These are phyloP conservation scores for Paedocypris micromegethes DNA, from an alignment of 2,797 vertebrate species.

Conservation along the genomic window DNA sequence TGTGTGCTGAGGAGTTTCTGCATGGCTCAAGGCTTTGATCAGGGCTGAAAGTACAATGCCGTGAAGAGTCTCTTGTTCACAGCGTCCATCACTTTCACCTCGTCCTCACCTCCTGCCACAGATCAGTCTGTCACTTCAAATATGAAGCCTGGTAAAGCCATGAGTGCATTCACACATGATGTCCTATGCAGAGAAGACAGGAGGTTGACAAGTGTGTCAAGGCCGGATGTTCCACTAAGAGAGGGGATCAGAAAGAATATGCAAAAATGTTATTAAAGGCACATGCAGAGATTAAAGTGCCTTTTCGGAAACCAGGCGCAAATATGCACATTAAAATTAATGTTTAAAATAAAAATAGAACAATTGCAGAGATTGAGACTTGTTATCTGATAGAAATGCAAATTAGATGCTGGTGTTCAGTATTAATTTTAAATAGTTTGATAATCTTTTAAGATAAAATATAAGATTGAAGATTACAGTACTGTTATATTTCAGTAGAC, in stretches of 20 bases:
- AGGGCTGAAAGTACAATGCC: slow-evolving; percentile 20
- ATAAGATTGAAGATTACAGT: no score
- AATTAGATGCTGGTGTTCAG: no score
- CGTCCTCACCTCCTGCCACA: slow-evolving; percentile 8
- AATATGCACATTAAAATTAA: background rate
- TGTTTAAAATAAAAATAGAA: no score
- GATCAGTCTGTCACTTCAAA: slow-evolving; percentile 6
- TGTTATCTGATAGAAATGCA: no score
- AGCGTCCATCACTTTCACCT: slow-evolving; percentile 17
- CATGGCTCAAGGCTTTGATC: slow-evolving; percentile 28
- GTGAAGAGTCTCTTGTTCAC: slow-evolving; percentile 17
- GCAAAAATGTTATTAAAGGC: background rate
- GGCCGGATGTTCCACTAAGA: slow-evolving; percentile 1
- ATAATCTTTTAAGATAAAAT: no score
- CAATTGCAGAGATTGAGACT: no score
- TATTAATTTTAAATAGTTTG: no score
- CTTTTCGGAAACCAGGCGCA: background rate
- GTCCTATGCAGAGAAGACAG: background rate
- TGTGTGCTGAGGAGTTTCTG: slow-evolving; percentile 1
- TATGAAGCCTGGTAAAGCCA: slow-evolving; percentile 10
- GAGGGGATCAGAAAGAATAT: background rate
- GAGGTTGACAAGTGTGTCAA: background rate
- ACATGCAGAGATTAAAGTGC: slow-evolving; percentile 4
- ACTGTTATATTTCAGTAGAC: no score
- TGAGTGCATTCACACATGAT: slow-evolving; percentile 13